Conservation (phyloP, 1,140 invertebrate genomes). For the Chrysomallon squamiferum region DNA sequence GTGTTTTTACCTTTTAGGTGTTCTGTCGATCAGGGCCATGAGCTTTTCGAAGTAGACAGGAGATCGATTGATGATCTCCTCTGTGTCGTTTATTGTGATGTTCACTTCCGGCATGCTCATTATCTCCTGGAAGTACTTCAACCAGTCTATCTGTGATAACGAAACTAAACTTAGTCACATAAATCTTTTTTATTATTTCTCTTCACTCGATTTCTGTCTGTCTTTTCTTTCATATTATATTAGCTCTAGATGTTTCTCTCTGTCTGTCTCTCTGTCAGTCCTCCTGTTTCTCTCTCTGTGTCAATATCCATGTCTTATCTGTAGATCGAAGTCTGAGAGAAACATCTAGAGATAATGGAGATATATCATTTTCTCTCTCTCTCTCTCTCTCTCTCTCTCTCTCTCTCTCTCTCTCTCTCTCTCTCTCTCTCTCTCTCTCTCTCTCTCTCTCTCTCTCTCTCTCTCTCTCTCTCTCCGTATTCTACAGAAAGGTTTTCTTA, state of each 20-base stretch:
- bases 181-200: neutral
- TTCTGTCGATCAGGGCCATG: slow-evolving; percentile 73
- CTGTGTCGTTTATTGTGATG: slow-evolving; percentile 65
- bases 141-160: slow-evolving; percentile 72
- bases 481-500: too few relatives aligned
- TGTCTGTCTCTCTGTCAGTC: neutral
- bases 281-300: too few relatives aligned
- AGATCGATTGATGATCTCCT: slow-evolving; percentile 79
- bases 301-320: too few relatives aligned
- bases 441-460: too few relatives aligned
- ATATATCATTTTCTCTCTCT: too few relatives aligned
- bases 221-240: neutral
- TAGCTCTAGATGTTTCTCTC: neutral
- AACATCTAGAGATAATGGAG: too few relatives aligned
- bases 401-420: too few relatives aligned
- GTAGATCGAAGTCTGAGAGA: too few relatives aligned
- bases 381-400: too few relatives aligned
- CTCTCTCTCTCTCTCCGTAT: too few relatives aligned
- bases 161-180: slow-evolving; percentile 1
- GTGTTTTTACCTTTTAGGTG: slow-evolving; percentile 37
- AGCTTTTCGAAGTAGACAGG: slow-evolving; percentile 80
- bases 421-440: too few relatives aligned
- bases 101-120: slow-evolving; percentile 61
- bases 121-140: slow-evolving; percentile 74
- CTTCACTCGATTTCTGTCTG: neutral